These are phyloP conservation scores for Atherinosoma microstoma DNA, from an alignment of 2,797 vertebrate genomes.

Conservation along the genomic window DNA sequence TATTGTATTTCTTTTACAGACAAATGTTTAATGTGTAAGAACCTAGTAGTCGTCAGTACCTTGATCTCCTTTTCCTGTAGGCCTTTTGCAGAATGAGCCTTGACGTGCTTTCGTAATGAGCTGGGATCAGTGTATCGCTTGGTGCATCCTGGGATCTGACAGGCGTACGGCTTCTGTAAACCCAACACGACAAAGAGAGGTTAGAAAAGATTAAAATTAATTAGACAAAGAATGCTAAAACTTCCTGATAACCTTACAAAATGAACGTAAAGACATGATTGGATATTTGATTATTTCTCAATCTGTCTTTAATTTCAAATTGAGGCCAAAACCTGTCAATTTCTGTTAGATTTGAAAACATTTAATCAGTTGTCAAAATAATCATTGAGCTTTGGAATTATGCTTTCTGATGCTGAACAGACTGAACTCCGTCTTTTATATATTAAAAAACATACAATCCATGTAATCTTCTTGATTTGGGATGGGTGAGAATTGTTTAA, in stretches of 20 bases:
- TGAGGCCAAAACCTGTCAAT: conserved; percentile 10
- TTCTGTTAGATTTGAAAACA: no score
- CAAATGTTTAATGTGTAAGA: neutral
- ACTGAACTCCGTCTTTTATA: neutral
- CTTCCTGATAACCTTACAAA: neutral
- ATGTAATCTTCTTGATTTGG: neutral
- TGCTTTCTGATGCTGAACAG: neutral
- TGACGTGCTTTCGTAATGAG: conserved; percentile 97
- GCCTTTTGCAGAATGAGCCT: conserved; percentile 91
- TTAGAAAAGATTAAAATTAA: neutral
- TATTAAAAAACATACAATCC: neutral
- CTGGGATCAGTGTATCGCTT: conserved; percentile 99
- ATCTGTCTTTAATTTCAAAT: neutral
- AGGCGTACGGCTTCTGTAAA: conserved; percentile 93
- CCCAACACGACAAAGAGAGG: neutral
- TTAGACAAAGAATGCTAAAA: neutral
- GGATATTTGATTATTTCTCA: neutral
- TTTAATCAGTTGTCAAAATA: neutral
- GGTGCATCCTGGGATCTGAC: conserved; percentile 94
- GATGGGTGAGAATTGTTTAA: neutral
- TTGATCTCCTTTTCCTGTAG: conserved; percentile 88
- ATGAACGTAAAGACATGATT: neutral
- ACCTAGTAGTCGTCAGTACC: conserved; percentile 77
- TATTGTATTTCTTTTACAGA: neutral
- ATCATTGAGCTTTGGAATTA: neutral